Percentiles rank a stretch among this genome's conserved stretches.
Conservation (phyloP, 2,797 vertebrate genomes). For the Mallotus villosus region DNA sequence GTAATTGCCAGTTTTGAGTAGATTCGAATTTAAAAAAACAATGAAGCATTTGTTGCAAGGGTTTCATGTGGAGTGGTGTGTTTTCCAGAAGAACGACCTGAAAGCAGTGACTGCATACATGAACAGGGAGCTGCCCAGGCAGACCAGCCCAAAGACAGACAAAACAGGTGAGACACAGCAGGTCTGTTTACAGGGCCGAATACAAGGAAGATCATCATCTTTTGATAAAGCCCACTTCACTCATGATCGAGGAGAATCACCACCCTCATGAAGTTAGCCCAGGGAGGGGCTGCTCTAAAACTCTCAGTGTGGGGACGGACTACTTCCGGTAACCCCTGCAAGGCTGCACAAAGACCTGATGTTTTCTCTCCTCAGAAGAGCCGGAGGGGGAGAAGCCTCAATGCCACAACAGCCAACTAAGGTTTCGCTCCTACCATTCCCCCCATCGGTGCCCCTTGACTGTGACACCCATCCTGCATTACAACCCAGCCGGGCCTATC, state of each 20-base stretch:
- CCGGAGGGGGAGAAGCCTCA: conserved; percentile 15
- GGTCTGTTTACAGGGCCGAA: background rate
- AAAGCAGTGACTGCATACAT: conserved; percentile 22
- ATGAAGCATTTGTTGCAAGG: background rate
- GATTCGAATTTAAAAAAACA: background rate
- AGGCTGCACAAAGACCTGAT: background rate
- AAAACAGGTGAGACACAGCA: conserved; percentile 38
- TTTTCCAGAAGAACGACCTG: conserved; percentile 49
- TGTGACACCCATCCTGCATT: conserved; percentile 21
- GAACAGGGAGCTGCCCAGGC: conserved; percentile 3
- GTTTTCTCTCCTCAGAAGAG: conserved; percentile 16
- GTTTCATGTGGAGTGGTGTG: background rate
- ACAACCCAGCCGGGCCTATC: conserved; percentile 22
- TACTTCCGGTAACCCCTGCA: background rate
- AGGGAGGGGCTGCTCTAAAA: too few relatives aligned
- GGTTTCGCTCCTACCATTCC: conserved; percentile 37
- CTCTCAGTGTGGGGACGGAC: too few relatives aligned
- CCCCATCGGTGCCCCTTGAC: conserved; percentile 28
- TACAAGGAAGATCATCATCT: background rate
- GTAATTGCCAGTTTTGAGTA: background rate
- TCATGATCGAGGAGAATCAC: too few relatives aligned
- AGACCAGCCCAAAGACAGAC: conserved; percentile 6
- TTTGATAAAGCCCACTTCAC: too few relatives aligned
- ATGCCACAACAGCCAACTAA: conserved; percentile 47
- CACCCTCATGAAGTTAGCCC: too few relatives aligned